Conservation (phyloP, 1,140 invertebrate species). For the Hermatobates lingyangjiaoensis region DNA sequence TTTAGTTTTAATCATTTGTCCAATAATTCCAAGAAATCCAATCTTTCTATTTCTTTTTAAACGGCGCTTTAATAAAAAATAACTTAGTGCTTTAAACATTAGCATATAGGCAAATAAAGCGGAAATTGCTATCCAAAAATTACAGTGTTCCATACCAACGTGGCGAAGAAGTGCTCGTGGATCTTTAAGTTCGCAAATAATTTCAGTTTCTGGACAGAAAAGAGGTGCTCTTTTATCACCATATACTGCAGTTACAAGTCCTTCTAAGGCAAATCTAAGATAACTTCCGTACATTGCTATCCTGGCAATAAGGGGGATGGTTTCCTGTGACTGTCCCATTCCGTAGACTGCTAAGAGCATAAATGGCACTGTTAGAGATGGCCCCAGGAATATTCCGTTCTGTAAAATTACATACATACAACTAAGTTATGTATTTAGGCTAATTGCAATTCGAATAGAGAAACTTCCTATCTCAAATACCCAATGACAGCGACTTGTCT, state of each 20-base stretch:
- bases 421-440: background rate
- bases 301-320: conserved; percentile 43
- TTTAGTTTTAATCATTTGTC: conserved; percentile 35
- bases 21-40: conserved; percentile 35
- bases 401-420: conserved; percentile 24
- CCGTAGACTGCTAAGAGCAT: conserved; percentile 60
- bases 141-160: conserved; percentile 35
- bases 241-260: conserved; percentile 55
- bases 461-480: too few species aligned
- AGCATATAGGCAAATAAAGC: conserved; percentile 35
- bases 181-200: conserved; percentile 45
- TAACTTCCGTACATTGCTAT: conserved; percentile 68
- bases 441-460: too few species aligned
- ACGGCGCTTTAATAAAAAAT: conserved; percentile 41
- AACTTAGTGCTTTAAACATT: conserved; percentile 34
- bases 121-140: conserved; percentile 37
- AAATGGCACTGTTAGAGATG: conserved; percentile 47
- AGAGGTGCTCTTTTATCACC: conserved; percentile 46
- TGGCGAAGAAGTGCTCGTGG: conserved; percentile 17
- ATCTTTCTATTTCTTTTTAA: conserved; percentile 45
- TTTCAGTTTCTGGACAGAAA: conserved; percentile 38
- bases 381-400: conserved; percentile 63
- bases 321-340: conserved; percentile 39
- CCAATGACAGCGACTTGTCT: too few species aligned
- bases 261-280: conserved; percentile 59